Base-by-base conservation (phyloP, 2,888 invertebrate species). In the Himalopsyche kuldschensis region DNA sequence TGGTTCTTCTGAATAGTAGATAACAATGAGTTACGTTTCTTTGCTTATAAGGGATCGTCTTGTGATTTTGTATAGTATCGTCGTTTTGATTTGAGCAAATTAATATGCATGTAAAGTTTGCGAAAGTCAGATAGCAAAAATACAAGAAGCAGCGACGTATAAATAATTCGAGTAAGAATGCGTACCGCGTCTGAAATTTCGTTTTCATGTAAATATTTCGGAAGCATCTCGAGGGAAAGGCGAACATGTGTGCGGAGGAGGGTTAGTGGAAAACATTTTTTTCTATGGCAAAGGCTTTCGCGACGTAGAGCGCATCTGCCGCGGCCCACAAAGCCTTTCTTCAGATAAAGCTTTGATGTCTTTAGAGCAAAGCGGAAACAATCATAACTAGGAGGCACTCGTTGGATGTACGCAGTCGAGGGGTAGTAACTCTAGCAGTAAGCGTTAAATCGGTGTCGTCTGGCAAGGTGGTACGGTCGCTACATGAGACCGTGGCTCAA, bases 371-470 rank as follows among this genome's bases (percentile, higher is more conserved):
- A 79, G 47, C 80, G 82, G 84, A 82, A 84, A 84, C 84, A 82
- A 82, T 84, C 79, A 82, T 84, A 84, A 84, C 84, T 84, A 79
- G 84, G 55, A 84, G 82, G 80, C 82, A 84, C 80, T 81, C 75
- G 75, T 75, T 35, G 41, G 35, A 24, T 11, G 80, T 77, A 83
- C 63, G 76, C 80, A 80, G 69, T 48, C 27, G 46, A 76, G 31
- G 35, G 30, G 30, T 80, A 4, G 63, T 47, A 63, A 55, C 55
- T 55, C 2, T 5, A 55, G 55, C n/a, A 55, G 55, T 55, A 20
- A 55, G 20, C 55, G 20, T 6, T 55, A 20, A 55, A 55, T 55
- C 55, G 6, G 55, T 55, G 55, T 55, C 55, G n/a, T 24, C 55
- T 55, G 24, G 6, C n/a, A 24, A 55, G 55, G 55, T 55, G 55